phyloP scores from a whole-genome alignment of 2,888 invertebrate species.

The Drosophila picticornis region DNA sequence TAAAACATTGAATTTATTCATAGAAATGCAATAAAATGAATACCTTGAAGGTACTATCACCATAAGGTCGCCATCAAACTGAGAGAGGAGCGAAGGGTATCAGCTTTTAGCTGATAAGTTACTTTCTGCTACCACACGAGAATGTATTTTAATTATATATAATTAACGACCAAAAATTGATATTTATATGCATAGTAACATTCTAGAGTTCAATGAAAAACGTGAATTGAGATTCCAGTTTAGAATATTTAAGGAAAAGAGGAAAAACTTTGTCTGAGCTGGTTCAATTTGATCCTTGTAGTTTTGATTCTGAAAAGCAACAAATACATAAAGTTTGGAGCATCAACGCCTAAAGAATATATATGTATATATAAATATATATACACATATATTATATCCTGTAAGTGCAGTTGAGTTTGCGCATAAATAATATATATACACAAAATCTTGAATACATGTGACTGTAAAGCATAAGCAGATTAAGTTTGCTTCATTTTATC shows the following conservation, averaged over 20 bases:
- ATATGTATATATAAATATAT: too few species aligned
- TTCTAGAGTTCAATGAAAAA: background rate
- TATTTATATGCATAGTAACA: background rate
- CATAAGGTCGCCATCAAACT: background rate
- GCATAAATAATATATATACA: background rate
- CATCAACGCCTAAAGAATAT: background rate
- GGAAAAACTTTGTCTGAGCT: background rate
- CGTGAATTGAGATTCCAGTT: background rate
- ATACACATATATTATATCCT: background rate
- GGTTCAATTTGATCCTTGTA: background rate
- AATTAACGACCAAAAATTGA: background rate
- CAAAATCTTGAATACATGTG: too few species aligned
- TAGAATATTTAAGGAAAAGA: background rate
- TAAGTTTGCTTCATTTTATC: background rate
- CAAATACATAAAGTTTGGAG: background rate
- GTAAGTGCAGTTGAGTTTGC: background rate
- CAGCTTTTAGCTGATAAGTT: background rate
- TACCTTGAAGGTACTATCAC: background rate
- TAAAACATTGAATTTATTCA: background rate
- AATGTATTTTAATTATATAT: background rate
- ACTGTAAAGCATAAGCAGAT: background rate
- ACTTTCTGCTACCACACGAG: background rate
- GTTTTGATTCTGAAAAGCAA: background rate
- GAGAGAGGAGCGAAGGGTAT: background rate
- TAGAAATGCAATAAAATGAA: background rate